These are phyloP conservation scores for Lateolabrax maculatus DNA, from an alignment of 2,797 vertebrate genomes.

Conservation along the genomic window DNA sequence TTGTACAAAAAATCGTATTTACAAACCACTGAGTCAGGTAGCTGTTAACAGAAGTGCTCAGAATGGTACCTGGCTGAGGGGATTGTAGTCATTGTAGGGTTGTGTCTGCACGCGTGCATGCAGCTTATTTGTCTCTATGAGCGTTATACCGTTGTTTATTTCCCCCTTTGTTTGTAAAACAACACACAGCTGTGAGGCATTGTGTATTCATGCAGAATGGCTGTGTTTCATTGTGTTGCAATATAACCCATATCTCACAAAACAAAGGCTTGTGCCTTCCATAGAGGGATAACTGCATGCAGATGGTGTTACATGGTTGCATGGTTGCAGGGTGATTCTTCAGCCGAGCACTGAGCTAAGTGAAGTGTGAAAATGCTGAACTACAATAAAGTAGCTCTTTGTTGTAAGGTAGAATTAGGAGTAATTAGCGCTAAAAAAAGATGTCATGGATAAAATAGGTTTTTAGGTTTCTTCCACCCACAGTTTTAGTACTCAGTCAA, in stretches of 20 bases:
- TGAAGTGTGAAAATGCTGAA: constrained; percentile 32
- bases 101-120: neutral
- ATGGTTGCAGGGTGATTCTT: constrained; percentile 27
- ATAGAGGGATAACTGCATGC: constrained; percentile 6
- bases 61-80: constrained; percentile 50
- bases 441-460: neutral
- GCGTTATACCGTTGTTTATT: constrained; percentile 50
- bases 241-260: constrained; percentile 12
- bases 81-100: constrained; percentile 44
- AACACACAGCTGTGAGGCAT: constrained; percentile 22
- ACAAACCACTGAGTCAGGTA: constrained; percentile 75
- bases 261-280: constrained; percentile 12
- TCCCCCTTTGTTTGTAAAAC: constrained; percentile 41
- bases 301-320: constrained; percentile 7
- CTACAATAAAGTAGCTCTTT: constrained; percentile 39
- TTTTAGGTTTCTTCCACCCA: neutral
- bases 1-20: constrained; percentile 38
- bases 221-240: constrained; percentile 3
- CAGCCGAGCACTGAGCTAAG: constrained; percentile 18
- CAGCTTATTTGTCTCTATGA: constrained; percentile 32
- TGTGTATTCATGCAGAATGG: constrained; percentile 10
- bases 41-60: constrained; percentile 42
- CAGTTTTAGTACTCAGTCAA: neutral
- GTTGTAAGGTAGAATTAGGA: constrained; percentile 11
- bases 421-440: constrained; percentile 1